Conservation (phyloP, 2,888 invertebrate species). For the Noctua fimbriata region DNA sequence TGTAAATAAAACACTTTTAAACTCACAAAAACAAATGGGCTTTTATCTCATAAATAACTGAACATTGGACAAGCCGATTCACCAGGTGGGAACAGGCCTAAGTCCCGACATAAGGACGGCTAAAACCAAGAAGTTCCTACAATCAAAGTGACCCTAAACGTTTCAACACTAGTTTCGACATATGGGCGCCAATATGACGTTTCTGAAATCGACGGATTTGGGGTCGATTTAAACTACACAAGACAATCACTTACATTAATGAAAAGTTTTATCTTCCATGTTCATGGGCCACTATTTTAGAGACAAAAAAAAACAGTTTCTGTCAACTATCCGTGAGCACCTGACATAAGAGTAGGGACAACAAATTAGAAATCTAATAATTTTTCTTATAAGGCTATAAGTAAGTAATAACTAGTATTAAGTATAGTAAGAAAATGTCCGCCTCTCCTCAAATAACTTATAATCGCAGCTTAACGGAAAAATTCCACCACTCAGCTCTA, state of each 20-base stretch:
- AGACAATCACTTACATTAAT: background rate
- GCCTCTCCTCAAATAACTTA: background rate
- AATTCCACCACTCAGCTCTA: constrained; percentile 19
- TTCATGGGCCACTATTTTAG: too few relatives aligned
- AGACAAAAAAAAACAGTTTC: background rate
- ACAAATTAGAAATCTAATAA: background rate
- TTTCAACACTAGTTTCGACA: constrained; percentile 10
- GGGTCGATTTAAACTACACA: background rate
- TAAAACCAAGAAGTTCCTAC: constrained; percentile 36
- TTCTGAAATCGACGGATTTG: too few relatives aligned
- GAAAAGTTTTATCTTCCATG: too few relatives aligned
- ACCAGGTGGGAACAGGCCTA: constrained; percentile 6
- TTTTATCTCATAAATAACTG: constrained; percentile 54
- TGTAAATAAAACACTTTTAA: constrained; percentile 32
- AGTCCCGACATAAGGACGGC: constrained; percentile 7
- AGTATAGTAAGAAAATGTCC: background rate
- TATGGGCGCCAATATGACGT: background rate
- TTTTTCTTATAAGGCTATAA: too few relatives aligned
- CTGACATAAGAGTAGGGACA: background rate
- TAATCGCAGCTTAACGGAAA: constrained; percentile 11
- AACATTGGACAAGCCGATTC: constrained; percentile 49
- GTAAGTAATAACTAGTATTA: too few relatives aligned
- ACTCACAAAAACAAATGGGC: constrained; percentile 37
- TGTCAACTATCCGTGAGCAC: background rate
- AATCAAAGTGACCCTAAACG: constrained; percentile 19